Evolutionary conservation across 2,888 invertebrate species (phyloP).

Genomic region (Crocallis elinguaria): DNA sequence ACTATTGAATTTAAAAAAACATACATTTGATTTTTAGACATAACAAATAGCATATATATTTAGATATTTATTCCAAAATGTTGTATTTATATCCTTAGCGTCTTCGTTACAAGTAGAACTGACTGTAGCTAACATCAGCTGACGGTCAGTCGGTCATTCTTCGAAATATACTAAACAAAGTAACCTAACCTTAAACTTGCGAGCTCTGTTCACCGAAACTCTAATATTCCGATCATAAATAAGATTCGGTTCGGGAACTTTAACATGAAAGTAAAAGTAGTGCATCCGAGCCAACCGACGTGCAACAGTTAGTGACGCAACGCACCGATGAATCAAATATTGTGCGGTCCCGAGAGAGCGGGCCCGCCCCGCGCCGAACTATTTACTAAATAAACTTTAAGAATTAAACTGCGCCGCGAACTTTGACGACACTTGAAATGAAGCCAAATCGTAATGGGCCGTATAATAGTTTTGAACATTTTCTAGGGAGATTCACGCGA

Average conservation of each 20-base stretch:
- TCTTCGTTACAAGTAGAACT: no score
- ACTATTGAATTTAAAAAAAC: no score
- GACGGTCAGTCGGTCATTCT: no score
- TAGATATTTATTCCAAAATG: no score
- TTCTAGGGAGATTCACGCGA: slow-evolving; percentile 23
- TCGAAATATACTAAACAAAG: no score
- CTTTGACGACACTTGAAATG: slow-evolving; percentile 32
- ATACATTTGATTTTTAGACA: no score
- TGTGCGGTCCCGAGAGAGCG: background rate
- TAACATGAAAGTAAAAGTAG: slow-evolving; percentile 23
- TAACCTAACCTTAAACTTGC: no score
- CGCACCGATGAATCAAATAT: background rate
- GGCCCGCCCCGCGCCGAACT: background rate
- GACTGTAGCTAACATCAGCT: no score
- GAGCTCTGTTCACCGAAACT: background rate
- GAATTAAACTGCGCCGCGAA: background rate
- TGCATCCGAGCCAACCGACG: slow-evolving; percentile 9
- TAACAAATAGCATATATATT: no score
- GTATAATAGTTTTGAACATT: slow-evolving; percentile 31
- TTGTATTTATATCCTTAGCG: no score
- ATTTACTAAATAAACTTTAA: background rate
- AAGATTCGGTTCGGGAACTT: slow-evolving; percentile 15
- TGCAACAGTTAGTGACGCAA: slow-evolving; percentile 22
- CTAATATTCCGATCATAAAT: slow-evolving; percentile 15
- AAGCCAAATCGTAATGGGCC: slow-evolving; percentile 36